A percentile compares a stretch with the other conserved stretches of the same genome.
These are phyloP conservation scores for Blastobasis adustella DNA, from an alignment of 2,888 invertebrate genomes.

Conservation along the genomic window DNA sequence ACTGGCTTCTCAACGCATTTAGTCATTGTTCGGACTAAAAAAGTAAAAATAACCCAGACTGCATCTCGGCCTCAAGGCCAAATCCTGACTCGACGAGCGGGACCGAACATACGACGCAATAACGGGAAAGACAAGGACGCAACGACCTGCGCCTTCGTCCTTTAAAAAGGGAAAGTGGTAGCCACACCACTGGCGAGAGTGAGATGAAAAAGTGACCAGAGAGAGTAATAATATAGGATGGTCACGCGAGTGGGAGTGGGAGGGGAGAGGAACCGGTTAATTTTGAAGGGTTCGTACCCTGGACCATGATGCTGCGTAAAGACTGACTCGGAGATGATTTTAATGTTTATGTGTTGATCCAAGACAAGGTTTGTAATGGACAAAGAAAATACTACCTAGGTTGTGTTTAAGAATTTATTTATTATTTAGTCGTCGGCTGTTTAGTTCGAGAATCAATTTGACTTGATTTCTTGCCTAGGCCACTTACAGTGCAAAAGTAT, in stretches of 20 bases:
- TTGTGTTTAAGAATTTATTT: too few species aligned
- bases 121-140: conserved; percentile 25
- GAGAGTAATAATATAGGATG: conserved; percentile 35
- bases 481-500: too few species aligned
- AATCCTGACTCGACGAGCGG: conserved; percentile 51
- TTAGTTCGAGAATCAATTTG: too few species aligned
- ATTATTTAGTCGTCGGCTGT: too few species aligned
- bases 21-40: conserved; percentile 62
- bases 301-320: conserved; percentile 51
- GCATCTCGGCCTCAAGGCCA: conserved; percentile 70
- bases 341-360: conserved; percentile 59
- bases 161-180: conserved; percentile 75
- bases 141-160: conserved; percentile 59
- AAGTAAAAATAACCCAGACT: conserved; percentile 69
- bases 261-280: conserved; percentile 61
- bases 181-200: conserved; percentile 61
- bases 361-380: conserved; percentile 6
- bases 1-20: conserved; percentile 59
- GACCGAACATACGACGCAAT: conserved; percentile 24
- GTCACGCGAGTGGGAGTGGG: conserved; percentile 23
- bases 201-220: conserved; percentile 69
- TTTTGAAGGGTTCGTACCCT: conserved; percentile 65
- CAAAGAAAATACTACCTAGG: not conserved
- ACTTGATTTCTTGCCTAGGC: too few species aligned
- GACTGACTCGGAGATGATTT: conserved; percentile 34